These are phyloP conservation scores for Meloidogyne floridensis DNA, from an alignment of 1,140 invertebrate genomes.

Conservation along the genomic window DNA sequence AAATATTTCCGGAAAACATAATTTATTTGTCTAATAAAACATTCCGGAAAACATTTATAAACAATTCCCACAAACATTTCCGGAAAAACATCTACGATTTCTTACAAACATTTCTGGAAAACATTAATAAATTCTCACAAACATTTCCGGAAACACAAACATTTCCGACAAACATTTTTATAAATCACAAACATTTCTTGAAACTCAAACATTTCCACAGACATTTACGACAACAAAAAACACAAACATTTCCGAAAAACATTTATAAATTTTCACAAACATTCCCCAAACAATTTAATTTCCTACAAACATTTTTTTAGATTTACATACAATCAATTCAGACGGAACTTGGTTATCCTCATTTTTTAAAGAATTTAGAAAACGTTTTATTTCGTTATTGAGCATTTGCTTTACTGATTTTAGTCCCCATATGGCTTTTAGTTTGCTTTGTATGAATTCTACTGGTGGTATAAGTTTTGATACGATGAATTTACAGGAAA, in stretches of 20 bases:
- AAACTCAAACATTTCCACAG: no score
- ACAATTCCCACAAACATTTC: no score
- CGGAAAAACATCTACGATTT: no score
- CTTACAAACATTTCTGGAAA: no score
- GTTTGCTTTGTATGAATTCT: conserved; percentile 49
- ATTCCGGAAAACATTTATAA: no score
- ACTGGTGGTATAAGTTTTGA: background rate
- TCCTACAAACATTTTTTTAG: background rate
- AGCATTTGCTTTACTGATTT: conserved; percentile 51
- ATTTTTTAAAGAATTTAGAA: conserved; percentile 59
- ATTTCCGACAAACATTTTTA: no score
- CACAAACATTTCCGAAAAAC: no score
- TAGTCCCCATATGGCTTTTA: conserved; percentile 56
- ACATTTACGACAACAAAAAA: no score
- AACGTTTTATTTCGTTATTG: conserved; percentile 54
- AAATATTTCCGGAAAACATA: no score
- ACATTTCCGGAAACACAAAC: no score
- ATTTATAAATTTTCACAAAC: background rate
- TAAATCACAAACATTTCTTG: no score
- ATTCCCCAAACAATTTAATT: background rate
- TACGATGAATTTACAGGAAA: background rate
- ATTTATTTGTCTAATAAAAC: no score
- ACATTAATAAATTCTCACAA: background rate
- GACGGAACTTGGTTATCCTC: conserved; percentile 50
- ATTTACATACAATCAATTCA: conserved; percentile 20